Evolutionary conservation across 2,113 vertebrate species (phyloP), one percentile per base, ranked within the genome.

Genomic region (Zosterops hypoxanthus): DNA sequence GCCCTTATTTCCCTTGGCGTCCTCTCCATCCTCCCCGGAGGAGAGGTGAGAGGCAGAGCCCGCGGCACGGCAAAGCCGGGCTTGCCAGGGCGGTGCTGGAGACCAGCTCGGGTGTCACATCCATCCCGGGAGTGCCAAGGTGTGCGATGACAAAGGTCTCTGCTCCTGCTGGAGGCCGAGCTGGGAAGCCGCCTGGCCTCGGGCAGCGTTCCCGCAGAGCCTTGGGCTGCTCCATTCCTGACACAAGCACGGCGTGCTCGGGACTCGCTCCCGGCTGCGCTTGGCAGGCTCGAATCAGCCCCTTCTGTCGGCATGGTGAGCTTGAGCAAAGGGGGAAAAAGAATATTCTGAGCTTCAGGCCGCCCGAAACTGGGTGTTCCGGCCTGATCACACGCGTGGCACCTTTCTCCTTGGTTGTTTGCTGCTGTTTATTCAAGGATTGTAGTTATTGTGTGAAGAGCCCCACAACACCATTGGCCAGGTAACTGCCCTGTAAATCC

Each of bases 121-220:
- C 6, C 1, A 0, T 15, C 9, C 63, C 28, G 5, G 4, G 21
- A 3, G 34, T 3, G 42, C 6, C 0, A 3, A 21, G 39, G 11
- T 11, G 9, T 3, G 55, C 53, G 0, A 23, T 1, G 31, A 36
- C 44, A 2, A 22, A 34, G 85, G 72, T 7, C 49, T 64, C 47
- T 3, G 61, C 2, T 29, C n/a, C 63, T 7, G 12, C 14, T 1
- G 5, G 31, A 59, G 61, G 33, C 29, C 3, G 2, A 6, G 11
- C 1, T 20, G 65, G 17, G 36, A 29, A 65, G 34, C 24, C n/a
- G n/a, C 24, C 22, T 36, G 53, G 57, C 33, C 12, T 15, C 14
- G 7, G 60, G 21, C 22, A 1, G 33, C 28, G 1, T 11, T 49
- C 11, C 64, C 49, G 0, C 49, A 28, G 2, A 59, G 68, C 39